Evolutionary conservation across 2,888 invertebrate species (phyloP), one percentile per base, ranked within the genome.

Genomic region (Microplitis manilae): DNA sequence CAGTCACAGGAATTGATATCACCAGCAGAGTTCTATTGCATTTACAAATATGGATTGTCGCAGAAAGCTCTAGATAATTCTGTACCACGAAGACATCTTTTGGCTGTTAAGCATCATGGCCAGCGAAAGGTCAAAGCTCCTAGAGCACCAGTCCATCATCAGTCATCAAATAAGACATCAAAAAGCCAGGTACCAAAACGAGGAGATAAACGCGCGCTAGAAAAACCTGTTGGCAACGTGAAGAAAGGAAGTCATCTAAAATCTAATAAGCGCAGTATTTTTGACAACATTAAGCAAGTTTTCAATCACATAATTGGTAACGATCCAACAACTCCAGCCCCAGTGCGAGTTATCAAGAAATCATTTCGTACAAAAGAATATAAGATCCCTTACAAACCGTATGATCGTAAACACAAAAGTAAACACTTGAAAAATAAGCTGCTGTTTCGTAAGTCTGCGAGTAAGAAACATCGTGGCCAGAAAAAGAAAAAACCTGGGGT

Each of bases 21-120:
- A 9, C 81, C 81, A 8, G 75, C 75, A 62, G 77, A 77, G 59
- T 71, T 82, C 70, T 81, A 79, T 20, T 65, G 81, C 20, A 73
- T 82, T 38, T 82, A 82, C 73, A 79, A 77, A 59, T 82, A 79
- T 59, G 81, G 79, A 5, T 72, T 79, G 59, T 81, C 81, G 1
- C 50, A 50, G 5, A 68, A 68, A 5, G 50, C 0, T 30, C 2
- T 30, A 30, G 30, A 5, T 13, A 13, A 50, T 50, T 13, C 50
- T 5, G 50, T 50, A 5, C 50, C 50, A 50, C 50, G 50, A 13
- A 50, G 50, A 8, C 50, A 50, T 50, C 50, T 50, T 50, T 13
- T 50, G 8, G 50, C 50, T 6, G 50, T 50, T 0, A 50, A 30
- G 30, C 2, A 50, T 50, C 50, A 50, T 50, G 50, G 30, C 4